Base-by-base conservation (phyloP, 2,888 invertebrate species). In the Andrena haemorrhoa region DNA sequence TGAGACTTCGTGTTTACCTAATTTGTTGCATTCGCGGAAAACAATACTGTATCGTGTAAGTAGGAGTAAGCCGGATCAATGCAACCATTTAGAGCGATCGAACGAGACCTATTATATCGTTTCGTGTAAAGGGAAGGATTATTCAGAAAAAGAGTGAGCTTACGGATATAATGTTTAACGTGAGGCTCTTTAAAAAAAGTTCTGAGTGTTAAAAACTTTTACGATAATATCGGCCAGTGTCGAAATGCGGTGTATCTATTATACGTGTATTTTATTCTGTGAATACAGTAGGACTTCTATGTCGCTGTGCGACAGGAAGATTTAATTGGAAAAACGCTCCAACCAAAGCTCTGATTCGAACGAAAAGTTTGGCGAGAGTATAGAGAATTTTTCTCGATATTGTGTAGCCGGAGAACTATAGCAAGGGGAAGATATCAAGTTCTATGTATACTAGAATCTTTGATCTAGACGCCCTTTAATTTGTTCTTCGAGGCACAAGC, bases 261-360 rank as follows among this genome's bases (percentile, higher is more conserved):
- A 82, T 89, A 88, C 84, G 69, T 86, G 86, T 87, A 89, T 81
- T 89, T 88, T 88, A 87, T 88, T 88, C 88, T 88, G 84, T 86
- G 89, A 88, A 88, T 89, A 89, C 80, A 77, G 80, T 89, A 84
- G 84, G 53, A 72, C 86, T 88, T 89, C 89, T 87, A 71, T 77
- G 84, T 88, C 86, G 88, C 88, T 88, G 88, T 88, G 88, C 88
- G 88, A 88, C 84, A 84, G 74, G 86, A 87, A 88, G 83, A 76
- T 85, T 64, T 82, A 73, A 82, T 82, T 82, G 76, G 76, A 76
- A 82, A 79, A 86, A 76, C 83, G 83, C 87, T 86, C 83, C 83
- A 79, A 88, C 85, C 85, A 86, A 86, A 88, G 88, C 77, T 86
- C 78, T 71, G 78, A 78, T 78, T 82, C 61, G 79, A 80, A 86